Percentiles rank a stretch among this genome's conserved stretches.
Evolutionary conservation across 2,888 invertebrate species (phyloP).

Genomic region (Melanostoma mellinum): DNA sequence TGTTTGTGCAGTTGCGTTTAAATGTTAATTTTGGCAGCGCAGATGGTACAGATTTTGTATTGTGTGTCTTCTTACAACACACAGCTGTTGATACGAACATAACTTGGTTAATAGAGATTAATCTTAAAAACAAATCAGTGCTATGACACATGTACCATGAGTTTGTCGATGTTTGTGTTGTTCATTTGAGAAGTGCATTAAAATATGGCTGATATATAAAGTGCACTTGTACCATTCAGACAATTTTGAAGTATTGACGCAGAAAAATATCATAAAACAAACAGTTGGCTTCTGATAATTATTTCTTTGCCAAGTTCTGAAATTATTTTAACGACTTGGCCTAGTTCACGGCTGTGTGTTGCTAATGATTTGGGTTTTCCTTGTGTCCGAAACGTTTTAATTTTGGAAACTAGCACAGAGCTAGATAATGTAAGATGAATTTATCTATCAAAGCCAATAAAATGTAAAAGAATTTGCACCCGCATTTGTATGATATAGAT

Average conservation of each 20-base stretch:
- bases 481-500: too few species aligned
- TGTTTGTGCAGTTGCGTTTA: background rate
- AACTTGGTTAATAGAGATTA: constrained; percentile 25
- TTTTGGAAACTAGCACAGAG: too few species aligned
- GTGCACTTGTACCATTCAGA: constrained; percentile 25
- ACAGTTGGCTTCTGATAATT: background rate
- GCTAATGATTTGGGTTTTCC: too few species aligned
- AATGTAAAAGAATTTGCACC: too few species aligned
- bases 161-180: constrained; percentile 5
- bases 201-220: constrained; percentile 1
- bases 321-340: too few species aligned
- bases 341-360: too few species aligned
- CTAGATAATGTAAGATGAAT: too few species aligned
- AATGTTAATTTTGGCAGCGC: constrained; percentile 40
- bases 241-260: constrained; percentile 8
- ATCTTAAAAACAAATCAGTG: constrained; percentile 4
- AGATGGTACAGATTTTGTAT: constrained; percentile 44
- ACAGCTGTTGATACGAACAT: constrained; percentile 22
- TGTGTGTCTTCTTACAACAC: background rate
- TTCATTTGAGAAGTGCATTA: background rate
- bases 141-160: constrained; percentile 41
- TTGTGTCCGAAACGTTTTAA: too few species aligned
- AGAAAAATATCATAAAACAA: constrained; percentile 8
- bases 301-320: too few species aligned
- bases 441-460: too few species aligned